These are phyloP conservation scores for Xiphias gladius DNA, from an alignment of 2,113 vertebrate species.

Conservation along the genomic window DNA sequence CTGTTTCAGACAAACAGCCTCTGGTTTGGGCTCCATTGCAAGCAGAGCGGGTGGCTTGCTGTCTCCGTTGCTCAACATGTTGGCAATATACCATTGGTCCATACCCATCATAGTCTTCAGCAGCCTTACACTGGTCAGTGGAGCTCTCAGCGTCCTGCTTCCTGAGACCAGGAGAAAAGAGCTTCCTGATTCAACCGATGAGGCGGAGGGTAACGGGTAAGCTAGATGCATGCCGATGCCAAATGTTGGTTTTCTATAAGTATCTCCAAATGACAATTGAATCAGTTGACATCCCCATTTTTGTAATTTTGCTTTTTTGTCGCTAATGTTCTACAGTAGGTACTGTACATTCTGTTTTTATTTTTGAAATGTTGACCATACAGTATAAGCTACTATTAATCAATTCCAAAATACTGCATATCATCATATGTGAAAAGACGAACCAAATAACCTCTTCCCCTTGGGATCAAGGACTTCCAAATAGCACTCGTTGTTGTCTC, in stretches of 20 bases:
- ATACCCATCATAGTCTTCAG: conserved; percentile 83
- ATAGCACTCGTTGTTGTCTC: not conserved
- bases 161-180: conserved; percentile 83
- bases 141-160: conserved; percentile 80
- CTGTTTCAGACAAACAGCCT: conserved; percentile 83
- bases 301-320: too few species aligned
- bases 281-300: too few species aligned
- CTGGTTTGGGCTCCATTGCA: conserved; percentile 82
- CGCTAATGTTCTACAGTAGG: too few species aligned
- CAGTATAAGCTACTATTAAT: too few species aligned
- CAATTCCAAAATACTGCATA: too few species aligned
- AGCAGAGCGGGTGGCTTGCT: conserved; percentile 73
- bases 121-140: conserved; percentile 62
- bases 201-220: conserved; percentile 49
- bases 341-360: too few species aligned
- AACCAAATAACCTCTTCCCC: not conserved
- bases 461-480: not conserved
- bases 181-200: conserved; percentile 77
- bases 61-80: conserved; percentile 80
- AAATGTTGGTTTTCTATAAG: too few species aligned
- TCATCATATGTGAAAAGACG: not conserved
- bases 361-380: too few species aligned
- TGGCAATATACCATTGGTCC: conserved; percentile 72
- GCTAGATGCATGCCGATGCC: not conserved
- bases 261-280: too few species aligned